Base-by-base conservation (phyloP, 1,140 invertebrate genomes). In the Adelges cooleyi region DNA sequence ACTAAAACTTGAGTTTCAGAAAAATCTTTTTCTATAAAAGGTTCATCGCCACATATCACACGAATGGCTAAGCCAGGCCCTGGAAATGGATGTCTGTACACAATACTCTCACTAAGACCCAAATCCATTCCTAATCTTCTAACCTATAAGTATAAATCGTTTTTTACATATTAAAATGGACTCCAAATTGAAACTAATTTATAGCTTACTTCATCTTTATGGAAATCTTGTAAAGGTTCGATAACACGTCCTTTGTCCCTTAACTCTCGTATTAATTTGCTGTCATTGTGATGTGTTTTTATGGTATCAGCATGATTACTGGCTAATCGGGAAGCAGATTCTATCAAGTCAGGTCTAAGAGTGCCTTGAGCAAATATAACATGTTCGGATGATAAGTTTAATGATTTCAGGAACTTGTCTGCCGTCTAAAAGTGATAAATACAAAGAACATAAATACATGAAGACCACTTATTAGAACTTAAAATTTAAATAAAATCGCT, bases 271-370 rank as follows among this genome's bases (percentile, higher is more conserved):
- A 99, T 92, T 20, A 98, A 80, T 72, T 92, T 92, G 36, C 91
- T 97, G 75, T 99, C 96, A 76, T 99, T 99, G 79, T 99, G 96
- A 78, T 99, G 96, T n/a, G 96, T 99, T 79, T 99, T 99, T 71
- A 99, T 99, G 13, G 87, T 87, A 75, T 95, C 91, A 6, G 96
- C 96, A 70, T 82, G 82, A 73, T 75, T 81, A 67, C 91, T 95
- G 42, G 85, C 93, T 70, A 95, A 71, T 51, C 79, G 74, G 23
- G 92, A 97, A 3, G 96, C 95, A 68, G 92, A 96, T 79, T 99
- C 96, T 72, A 99, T 99, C 66, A 99, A 80, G 80, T 99, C 96
- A 20, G 96, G 96, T 73, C 96, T 80, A 1, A 99, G 79, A 0
- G 96, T 99, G 23, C 95, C 92, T 74, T 92, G 90, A 1, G 86